Evolutionary conservation across 2,888 invertebrate genomes (phyloP), one percentile per base, ranked within the genome.

Genomic region (Lithophane semibrunnea): DNA sequence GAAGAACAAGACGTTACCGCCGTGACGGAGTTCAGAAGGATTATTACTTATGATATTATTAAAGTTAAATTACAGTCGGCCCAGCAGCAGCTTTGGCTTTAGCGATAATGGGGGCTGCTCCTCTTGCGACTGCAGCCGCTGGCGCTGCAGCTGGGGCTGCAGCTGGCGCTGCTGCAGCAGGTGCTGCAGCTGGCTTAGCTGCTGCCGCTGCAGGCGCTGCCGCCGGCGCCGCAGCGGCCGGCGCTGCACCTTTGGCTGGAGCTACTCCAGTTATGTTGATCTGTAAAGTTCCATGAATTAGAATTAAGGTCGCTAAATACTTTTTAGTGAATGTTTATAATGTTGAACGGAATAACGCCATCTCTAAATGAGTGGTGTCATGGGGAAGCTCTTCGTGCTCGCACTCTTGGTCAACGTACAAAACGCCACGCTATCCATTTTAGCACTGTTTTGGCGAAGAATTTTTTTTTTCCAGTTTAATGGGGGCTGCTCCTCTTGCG

Each of bases 181-280:
- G 75, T 97, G 98, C 98, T 12, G 98, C 97, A 0, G 73, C 61
- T 0, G 49, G 18, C 0, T 37, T 37, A 37, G 37, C 37, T 37
- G 37, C 37, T 37, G 97, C 91, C 0, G 97, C 93, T 29, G 52
- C 18, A 16, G 96, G 88, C 0, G 96, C 91, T 16, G 97, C 90
- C 0, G 97, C 92, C 2, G 97, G 86, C 88, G 96, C 88, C 0
- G 97, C 93, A 29, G 52, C 18, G 16, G 97, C 94, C 5, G 96
- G 88, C 0, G 96, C 91, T 16, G 97, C 90, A 0, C 88, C 0
- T 37, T 97, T 87, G 0, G 91, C 0, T 2, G 96, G 94, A 0
- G 96, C 94, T n/a, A 95, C 92, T 0, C 97, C 94, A 3, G 96
- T 94, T 24, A 97, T 87, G 47, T 96, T 91, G 73, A 96, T 90